Base-by-base conservation (phyloP, 2,113 vertebrate genomes). In the Myotis lucifugus region DNA sequence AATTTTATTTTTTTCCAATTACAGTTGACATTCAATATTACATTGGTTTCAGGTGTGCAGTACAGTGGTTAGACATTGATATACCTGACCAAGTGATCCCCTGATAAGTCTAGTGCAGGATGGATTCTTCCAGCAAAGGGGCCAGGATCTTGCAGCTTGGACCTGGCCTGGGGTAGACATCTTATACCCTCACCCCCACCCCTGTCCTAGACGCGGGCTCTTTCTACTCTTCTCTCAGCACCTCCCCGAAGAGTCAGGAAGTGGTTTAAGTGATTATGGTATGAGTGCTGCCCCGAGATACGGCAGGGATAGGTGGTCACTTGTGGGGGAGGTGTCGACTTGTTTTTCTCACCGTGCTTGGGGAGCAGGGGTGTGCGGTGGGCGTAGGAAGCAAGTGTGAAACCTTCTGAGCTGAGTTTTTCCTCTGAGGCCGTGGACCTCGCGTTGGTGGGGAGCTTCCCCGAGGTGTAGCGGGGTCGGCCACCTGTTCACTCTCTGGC, bases 371-470 rank as follows among this genome's bases (percentile, higher is more conserved):
- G 40, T 2, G 1, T 1, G 1, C 2, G 32, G 92, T 78, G 46
- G 94, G 90, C 7, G 66, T 69, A 69, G 93, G 77, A 86, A 90
- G 50, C 78, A 74, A 79, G 78, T 83, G 61, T 76, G 94, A 97
- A 92, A 96, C 88, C 84, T 88, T 66, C 42, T n/a, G 70, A 88
- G 59, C 34, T 50, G 70, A 74, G 56, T 61, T 67, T 86, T 97
- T 86, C 87, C 94, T 93, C 67, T 34, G 74, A 78, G 13, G 9
- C 10, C 0, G 0, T 21, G 52, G 88, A n/a, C 77, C 64, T 52
- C 0, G 50, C 1, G 82, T 97, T 85, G 97, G 96, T 79, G 96
- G 96, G 96, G 96, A 92, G 73, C 82, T 94, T 95, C 95, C 96
- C 94, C 0, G 3, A 79, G 91, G 32, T 27, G 69, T n/a, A 17